Conservation (phyloP, 1,140 invertebrate species). For the Radopholus similis region DNA sequence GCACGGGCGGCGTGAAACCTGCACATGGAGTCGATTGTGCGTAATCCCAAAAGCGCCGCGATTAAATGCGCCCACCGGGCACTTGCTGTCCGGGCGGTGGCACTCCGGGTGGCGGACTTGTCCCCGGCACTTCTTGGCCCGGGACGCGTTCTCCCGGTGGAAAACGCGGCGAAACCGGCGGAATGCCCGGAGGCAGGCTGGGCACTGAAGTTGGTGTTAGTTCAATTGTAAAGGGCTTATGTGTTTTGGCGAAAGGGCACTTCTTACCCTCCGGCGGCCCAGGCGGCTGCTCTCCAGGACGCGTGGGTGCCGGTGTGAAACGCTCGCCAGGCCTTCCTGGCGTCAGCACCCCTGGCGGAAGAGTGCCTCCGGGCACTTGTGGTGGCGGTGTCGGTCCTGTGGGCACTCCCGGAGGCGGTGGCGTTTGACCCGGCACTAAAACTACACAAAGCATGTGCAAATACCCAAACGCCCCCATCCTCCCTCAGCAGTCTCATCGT, state of each 20-base stretch:
- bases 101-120: slow-evolving; percentile 11
- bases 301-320: neutral
- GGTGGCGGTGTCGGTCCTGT: neutral
- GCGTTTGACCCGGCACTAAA: too few species aligned
- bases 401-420: neutral
- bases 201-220: neutral
- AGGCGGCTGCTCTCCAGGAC: too few species aligned
- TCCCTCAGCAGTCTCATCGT: too few species aligned
- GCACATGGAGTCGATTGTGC: too few species aligned
- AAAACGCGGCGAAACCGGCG: slow-evolving; percentile 1
- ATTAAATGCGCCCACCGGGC: too few species aligned
- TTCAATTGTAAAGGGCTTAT: neutral
- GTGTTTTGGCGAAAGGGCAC: neutral
- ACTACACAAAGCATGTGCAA: too few species aligned
- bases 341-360: neutral
- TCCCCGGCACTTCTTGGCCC: neutral
- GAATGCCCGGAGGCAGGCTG: neutral
- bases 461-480: too few species aligned
- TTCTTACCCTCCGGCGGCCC: too few species aligned
- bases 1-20: neutral
- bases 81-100: slow-evolving; percentile 2
- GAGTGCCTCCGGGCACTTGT: neutral
- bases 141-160: neutral
- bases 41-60: too few species aligned
- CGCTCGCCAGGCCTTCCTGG: too few species aligned